These are phyloP conservation scores for Babylonia areolata DNA, from an alignment of 1,140 invertebrate species.

Conservation along the genomic window DNA sequence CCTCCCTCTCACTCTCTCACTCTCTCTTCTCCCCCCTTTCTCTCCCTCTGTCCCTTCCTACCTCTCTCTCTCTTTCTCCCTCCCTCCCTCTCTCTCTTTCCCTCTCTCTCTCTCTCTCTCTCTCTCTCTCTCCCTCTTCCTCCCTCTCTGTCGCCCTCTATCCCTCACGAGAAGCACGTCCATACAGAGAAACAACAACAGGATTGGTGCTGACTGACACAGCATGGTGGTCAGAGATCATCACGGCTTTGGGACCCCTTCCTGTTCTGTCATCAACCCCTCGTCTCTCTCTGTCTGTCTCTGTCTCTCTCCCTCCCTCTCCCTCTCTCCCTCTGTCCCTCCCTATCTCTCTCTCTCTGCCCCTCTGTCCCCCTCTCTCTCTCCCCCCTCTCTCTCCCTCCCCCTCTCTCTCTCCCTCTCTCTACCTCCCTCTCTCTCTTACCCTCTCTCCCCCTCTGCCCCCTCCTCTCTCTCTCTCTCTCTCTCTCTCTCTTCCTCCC, in stretches of 20 bases:
- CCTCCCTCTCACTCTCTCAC: neutral
- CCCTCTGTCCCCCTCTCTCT: neutral
- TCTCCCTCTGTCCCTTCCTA: no score
- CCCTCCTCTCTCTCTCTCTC: neutral
- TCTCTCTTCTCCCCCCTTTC: no score
- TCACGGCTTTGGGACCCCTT: neutral
- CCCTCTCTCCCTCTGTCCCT: no score
- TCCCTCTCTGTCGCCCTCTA: no score
- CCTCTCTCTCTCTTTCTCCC: neutral
- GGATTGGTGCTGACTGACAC: no score
- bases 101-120: neutral
- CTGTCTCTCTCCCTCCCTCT: slow-evolving; percentile 74
- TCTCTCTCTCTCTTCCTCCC: slow-evolving; percentile 14
- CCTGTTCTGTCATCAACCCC: neutral
- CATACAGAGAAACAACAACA: no score
- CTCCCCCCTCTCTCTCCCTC: neutral
- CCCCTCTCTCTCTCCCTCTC: neutral
- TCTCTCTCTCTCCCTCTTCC: neutral
- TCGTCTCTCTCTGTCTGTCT: slow-evolving; percentile 70
- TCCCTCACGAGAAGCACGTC: no score
- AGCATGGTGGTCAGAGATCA: no score
- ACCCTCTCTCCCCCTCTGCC: no score
- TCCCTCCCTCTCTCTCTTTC: neutral
- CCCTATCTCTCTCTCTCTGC: no score
- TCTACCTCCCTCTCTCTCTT: no score